Base-by-base conservation (phyloP, 1,140 invertebrate genomes). In the Triops longicaudatus region DNA sequence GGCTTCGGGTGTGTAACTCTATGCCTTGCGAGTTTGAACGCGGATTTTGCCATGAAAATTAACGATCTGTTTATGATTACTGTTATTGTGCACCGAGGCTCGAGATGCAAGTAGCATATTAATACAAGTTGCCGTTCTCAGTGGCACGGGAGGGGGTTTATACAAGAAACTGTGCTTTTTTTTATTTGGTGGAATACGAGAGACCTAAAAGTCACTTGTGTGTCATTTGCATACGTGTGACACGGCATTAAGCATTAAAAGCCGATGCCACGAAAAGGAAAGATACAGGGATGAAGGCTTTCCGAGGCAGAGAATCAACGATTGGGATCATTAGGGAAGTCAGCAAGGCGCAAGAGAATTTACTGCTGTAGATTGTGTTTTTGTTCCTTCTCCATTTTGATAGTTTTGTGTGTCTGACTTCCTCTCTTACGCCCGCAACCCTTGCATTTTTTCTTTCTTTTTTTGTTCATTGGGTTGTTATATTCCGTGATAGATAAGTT, bases 161-260 rank as follows among this genome's bases (percentile, higher is more conserved):
- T 63, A 63, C 6, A 9, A 10, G 50, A 9, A 63, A n/a, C 6
- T 63, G 3, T 22, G 14, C 11, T 7, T 12, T 63, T 63, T 14
- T 63, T 63, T 63, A n/a, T 22, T 63, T 6, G 14, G 22, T 9
- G 14, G 14, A 17, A 17, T 9, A 14, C n/a, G 10, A 37, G 31
- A 7, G 7, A 37, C 2, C 31, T 37, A 37, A 22, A 63, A 63
- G n/a, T 63, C 22, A 63, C 50, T 63, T 63, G 50, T 63, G 50
- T 17, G 17, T 63, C 50, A 63, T 63, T 63, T 63, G 50, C 50
- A 63, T 63, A 63, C 50, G 50, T 63, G 50, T 63, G 50, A 63
- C 50, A 63, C 50, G 50, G 50, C 50, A 63, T 63, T 63, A 63
- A 63, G 50, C 50, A 63, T 63, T 63, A 63, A 63, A 63, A 63